Evolutionary conservation across 2,113 vertebrate species (phyloP).

Genomic region (Leptobrachium leishanense): DNA sequence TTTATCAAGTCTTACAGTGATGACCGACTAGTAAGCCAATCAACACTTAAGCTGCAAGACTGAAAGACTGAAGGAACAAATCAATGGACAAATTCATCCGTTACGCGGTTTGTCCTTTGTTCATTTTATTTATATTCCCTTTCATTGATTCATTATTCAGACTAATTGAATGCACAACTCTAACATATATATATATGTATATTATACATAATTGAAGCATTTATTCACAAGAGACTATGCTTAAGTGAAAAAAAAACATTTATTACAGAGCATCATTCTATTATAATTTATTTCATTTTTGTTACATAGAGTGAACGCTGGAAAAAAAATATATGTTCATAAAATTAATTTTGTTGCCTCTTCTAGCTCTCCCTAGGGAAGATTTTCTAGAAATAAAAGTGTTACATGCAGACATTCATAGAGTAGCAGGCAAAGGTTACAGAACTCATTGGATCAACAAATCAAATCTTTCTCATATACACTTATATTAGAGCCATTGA

Average conservation of each 20-base stretch:
- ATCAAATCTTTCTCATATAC: slow-evolving; percentile 2
- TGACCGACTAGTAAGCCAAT: too few species aligned
- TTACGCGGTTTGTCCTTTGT: too few species aligned
- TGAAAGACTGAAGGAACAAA: too few species aligned
- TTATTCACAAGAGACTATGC: neutral
- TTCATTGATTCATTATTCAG: too few species aligned
- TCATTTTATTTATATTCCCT: too few species aligned
- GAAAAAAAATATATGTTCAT: slow-evolving; percentile 30
- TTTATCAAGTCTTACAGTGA: too few species aligned
- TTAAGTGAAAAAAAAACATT: neutral
- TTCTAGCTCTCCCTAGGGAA: slow-evolving; percentile 49
- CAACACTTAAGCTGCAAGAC: too few species aligned
- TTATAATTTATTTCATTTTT: slow-evolving; percentile 13
- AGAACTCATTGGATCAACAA: slow-evolving; percentile 19
- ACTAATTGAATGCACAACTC: neutral
- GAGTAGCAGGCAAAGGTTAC: slow-evolving; percentile 48
- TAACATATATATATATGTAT: too few species aligned
- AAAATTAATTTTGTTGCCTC: slow-evolving; percentile 40
- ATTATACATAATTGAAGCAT: neutral
- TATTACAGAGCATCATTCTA: neutral
- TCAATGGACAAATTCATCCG: too few species aligned
- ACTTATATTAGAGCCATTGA: slow-evolving; percentile 1
- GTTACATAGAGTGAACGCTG: slow-evolving; percentile 30
- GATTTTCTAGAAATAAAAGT: slow-evolving; percentile 51
- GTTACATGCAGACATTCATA: slow-evolving; percentile 50